Conservation (phyloP, 2,797 vertebrate species). For the Trematocara caparti region DNA sequence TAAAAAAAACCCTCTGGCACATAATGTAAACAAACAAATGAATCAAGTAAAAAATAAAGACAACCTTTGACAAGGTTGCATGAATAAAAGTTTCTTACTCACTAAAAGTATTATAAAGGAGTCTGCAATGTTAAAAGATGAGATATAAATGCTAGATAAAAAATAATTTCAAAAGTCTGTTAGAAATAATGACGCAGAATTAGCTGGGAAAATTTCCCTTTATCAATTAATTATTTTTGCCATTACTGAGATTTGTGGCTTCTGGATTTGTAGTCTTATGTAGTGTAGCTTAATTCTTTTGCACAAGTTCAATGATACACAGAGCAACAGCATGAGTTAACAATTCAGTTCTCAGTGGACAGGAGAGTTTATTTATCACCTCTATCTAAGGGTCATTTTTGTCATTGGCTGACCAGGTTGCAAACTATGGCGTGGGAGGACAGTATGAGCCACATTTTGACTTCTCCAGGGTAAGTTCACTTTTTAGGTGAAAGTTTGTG, state of each 20-base stretch:
- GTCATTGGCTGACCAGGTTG: conserved; percentile 78
- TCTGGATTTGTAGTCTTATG: background rate
- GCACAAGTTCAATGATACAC: background rate
- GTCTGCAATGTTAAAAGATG: background rate
- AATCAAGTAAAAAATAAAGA: background rate
- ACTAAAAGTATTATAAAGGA: background rate
- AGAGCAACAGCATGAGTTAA: background rate
- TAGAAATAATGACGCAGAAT: background rate
- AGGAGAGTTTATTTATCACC: background rate
- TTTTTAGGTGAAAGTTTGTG: background rate
- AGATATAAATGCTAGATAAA: background rate
- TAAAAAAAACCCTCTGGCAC: background rate
- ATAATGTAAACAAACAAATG: background rate
- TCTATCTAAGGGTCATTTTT: background rate
- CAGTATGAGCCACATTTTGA: conserved; percentile 98
- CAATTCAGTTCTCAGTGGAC: background rate
- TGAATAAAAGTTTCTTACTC: background rate
- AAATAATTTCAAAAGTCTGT: background rate
- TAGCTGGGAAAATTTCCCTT: background rate
- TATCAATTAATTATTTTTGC: background rate
- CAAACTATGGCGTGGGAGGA: conserved; percentile 97
- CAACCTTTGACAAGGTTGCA: background rate
- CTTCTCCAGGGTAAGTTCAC: conserved; percentile 92
- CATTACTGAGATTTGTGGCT: background rate
- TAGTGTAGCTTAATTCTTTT: background rate